Conservation (phyloP, 2,797 vertebrate genomes). For the Coregonus suidteri region DNA sequence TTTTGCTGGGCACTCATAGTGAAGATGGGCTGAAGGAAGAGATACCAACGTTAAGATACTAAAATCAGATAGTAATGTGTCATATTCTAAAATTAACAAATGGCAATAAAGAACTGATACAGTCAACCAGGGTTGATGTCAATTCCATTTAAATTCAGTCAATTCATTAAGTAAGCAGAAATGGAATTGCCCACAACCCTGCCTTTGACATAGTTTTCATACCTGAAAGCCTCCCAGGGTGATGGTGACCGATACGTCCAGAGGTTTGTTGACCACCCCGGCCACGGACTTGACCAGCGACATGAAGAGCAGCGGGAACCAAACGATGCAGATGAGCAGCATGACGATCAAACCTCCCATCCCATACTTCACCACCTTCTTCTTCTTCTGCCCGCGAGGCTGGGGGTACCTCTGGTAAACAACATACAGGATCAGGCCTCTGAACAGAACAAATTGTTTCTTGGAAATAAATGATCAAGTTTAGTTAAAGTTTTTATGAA, state of each 20-base stretch:
- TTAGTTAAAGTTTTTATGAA: not conserved
- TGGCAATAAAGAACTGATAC: not conserved
- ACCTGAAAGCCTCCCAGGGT: conserved; percentile 95
- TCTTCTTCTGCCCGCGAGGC: conserved; percentile 95
- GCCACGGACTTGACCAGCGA: conserved; percentile 93
- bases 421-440: not conserved
- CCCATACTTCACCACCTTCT: conserved; percentile 95
- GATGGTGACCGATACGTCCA: conserved; percentile 91
- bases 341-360: conserved; percentile 96
- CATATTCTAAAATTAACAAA: not conserved
- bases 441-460: no score
- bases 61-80: not conserved
- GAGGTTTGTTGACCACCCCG: conserved; percentile 90
- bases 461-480: no score
- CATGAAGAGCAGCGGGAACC: conserved; percentile 98
- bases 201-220: conserved; percentile 7
- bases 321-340: conserved; percentile 94
- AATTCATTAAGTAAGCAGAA: not conserved
- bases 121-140: not conserved
- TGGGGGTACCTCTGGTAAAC: conserved; percentile 88
- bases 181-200: no score
- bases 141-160: not conserved
- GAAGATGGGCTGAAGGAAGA: conserved; percentile 85
- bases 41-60: not conserved
- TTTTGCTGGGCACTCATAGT: conserved; percentile 96